Conservation (phyloP, 2,113 vertebrate genomes). For the Arvicanthis niloticus region DNA sequence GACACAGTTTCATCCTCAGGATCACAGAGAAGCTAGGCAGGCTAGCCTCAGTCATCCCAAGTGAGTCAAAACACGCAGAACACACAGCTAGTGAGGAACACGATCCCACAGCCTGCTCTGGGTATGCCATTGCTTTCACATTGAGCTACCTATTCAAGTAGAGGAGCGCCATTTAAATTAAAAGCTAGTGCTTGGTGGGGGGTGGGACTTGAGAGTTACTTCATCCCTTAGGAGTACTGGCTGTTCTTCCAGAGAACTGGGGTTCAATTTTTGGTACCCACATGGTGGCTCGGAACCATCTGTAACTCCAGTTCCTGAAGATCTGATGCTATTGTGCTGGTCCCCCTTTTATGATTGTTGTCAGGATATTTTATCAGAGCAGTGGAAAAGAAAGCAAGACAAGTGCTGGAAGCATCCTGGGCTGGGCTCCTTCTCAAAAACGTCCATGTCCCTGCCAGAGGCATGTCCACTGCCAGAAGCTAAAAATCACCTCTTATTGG, state of each 20-base stretch:
- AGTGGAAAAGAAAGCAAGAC: neutral
- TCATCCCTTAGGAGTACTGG: neutral
- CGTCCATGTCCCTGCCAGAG: neutral
- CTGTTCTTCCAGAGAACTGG: neutral
- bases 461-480: neutral
- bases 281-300: neutral
- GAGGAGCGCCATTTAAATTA: neutral
- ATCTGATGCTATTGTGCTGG: neutral
- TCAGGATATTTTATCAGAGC: neutral
- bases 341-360: neutral
- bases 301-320: neutral
- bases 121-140: neutral
- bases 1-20: neutral
- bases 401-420: neutral
- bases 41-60: neutral
- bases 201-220: neutral
- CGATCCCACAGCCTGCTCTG: neutral
- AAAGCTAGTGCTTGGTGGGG: neutral
- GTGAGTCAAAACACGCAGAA: neutral
- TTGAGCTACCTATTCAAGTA: neutral
- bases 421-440: neutral
- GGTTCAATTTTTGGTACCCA: neutral
- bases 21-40: neutral
- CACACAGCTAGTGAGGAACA: neutral
- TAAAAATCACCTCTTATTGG: neutral